Evolutionary conservation across 2,888 invertebrate species (phyloP), one percentile per base, ranked within the genome.

Genomic region (Cheilosia scutellata): DNA sequence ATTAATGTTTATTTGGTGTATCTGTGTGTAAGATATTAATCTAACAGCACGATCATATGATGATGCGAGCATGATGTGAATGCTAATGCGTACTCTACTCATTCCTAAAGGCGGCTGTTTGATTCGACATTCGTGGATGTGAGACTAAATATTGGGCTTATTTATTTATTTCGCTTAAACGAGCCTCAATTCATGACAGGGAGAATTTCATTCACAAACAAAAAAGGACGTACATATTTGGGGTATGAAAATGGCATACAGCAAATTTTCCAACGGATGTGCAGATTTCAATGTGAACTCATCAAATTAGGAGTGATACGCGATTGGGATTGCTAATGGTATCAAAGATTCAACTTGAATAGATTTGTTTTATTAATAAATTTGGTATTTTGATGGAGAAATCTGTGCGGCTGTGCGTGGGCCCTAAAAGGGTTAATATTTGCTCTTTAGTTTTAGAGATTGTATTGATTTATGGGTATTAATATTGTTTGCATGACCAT

Each of bases 321-420:
- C 86, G 82, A 77, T 76, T 72, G 55, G 86, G 66, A 72, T 86
- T 51, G 72, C 86, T 82, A 77, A 82, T 80, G 74, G 31, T 57
- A 86, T 86, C 86, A 82, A 86, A 72, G 72, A 60, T 82, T 82
- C 82, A 68, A 82, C 53, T 77, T 77, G 86, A 82, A 86, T 72
- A 44, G 72, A 72, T 86, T 82, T 82, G 72, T 82, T 68, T 76
- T 77, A 76, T 79, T 76, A 66, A 82, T 86, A 79, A 84, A 58
- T 74, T 49, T 5, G 42, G 49, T 2, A 27, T 11, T 44, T n/a
- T 16, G 9, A 33, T 9, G 33, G 33, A 9, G 9, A 9, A 33
- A 33, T 9, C 27, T 31, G 31, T 37, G 25, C 29, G 49, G 31
- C 9, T 37, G 44, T 71, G 51, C 44, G 66, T 65, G n/a, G 53